Evolutionary conservation across 2,797 vertebrate species (phyloP).

Genomic region (Pangasius djambal): DNA sequence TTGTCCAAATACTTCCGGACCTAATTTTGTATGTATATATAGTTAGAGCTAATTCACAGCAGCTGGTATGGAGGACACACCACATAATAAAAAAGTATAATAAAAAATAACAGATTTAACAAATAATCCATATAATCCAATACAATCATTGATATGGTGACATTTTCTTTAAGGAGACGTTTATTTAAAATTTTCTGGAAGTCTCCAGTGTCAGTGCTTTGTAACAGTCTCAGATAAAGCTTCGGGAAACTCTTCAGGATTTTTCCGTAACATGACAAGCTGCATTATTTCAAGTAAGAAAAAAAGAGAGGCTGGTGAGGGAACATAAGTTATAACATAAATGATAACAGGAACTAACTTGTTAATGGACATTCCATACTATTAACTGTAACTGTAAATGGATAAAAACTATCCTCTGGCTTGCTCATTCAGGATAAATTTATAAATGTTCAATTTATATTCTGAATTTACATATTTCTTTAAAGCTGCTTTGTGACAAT

Average conservation of each 20-base stretch:
- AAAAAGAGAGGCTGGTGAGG: background rate
- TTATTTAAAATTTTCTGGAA: background rate
- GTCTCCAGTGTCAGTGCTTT: background rate
- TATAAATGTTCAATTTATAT: too few species aligned
- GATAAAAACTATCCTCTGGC: background rate
- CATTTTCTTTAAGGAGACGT: background rate
- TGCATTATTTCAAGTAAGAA: too few species aligned
- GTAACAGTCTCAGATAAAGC: background rate
- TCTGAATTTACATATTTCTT: too few species aligned
- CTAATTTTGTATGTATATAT: too few species aligned
- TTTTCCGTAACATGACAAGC: background rate
- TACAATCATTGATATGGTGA: background rate
- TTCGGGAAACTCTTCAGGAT: background rate
- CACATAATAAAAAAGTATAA: too few species aligned
- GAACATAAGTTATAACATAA: background rate
- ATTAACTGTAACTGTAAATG: background rate
- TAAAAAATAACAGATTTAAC: background rate
- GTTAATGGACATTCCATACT: background rate
- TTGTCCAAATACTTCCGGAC: too few species aligned
- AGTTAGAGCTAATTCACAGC: too few species aligned
- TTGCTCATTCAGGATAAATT: too few species aligned
- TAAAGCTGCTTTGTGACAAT: too few species aligned
- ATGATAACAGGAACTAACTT: background rate
- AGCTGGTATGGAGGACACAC: too few species aligned
- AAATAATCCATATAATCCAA: background rate